Conservation (phyloP, 2,888 invertebrate genomes). For the Lepas anatifera region DNA sequence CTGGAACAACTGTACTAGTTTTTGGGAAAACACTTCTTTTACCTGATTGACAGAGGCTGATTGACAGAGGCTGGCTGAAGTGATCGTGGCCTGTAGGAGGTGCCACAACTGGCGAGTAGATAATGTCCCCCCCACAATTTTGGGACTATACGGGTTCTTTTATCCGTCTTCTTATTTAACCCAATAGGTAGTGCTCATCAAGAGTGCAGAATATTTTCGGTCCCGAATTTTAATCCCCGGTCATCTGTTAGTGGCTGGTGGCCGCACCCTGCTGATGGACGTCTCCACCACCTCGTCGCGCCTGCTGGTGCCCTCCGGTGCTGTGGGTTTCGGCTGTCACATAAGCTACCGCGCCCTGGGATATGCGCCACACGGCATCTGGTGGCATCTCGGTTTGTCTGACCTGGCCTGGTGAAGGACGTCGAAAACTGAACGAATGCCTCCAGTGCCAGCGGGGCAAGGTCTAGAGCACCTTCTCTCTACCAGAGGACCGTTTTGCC, state of each 20-base stretch:
- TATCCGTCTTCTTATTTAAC: no score
- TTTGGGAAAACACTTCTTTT: no score
- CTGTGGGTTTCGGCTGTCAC: not conserved
- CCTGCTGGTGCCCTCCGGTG: conserved; percentile 7
- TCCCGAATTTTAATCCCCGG: no score
- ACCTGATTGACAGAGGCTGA: no score
- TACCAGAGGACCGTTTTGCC: conserved; percentile 20
- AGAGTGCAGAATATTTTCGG: no score
- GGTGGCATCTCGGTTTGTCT: conserved; percentile 11
- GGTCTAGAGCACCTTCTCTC: conserved; percentile 14
- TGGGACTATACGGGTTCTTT: no score
- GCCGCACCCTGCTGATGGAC: not conserved
- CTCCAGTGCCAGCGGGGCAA: conserved; percentile 19
- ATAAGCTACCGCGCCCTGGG: conserved; percentile 19
- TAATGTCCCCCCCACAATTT: no score
- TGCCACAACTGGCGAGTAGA: no score
- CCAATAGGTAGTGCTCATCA: no score
- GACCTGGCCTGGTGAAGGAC: conserved; percentile 18
- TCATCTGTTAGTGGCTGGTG: not conserved
- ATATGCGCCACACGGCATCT: conserved; percentile 13
- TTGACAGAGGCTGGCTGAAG: no score
- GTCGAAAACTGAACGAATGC: conserved; percentile 19
- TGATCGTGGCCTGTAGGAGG: no score
- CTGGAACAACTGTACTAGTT: no score
- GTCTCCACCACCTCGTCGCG: not conserved